phyloP scores from a whole-genome alignment of 2,888 invertebrate species.

The Priocnemis perturbator region DNA sequence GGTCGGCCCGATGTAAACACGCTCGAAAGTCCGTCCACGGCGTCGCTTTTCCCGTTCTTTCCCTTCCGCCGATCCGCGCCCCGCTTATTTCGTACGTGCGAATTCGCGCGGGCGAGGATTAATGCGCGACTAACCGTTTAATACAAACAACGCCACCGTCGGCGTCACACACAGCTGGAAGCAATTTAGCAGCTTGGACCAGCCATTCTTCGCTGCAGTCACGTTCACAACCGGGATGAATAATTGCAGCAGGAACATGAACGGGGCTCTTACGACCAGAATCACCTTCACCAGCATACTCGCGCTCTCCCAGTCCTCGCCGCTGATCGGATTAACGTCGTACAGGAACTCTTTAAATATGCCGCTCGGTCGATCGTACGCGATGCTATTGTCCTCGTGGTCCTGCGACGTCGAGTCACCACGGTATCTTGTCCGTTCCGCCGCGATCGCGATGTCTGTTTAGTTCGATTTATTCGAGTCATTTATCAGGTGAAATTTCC shows the following conservation, averaged over 20 bases:
- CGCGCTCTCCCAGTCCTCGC: constrained; percentile 72
- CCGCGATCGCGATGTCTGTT: constrained; percentile 68
- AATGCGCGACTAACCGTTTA: constrained; percentile 60
- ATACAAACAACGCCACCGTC: constrained; percentile 70
- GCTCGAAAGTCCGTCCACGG: neutral
- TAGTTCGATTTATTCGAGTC: constrained; percentile 13
- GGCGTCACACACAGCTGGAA: constrained; percentile 77
- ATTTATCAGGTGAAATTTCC: too few species aligned
- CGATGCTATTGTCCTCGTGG: neutral
- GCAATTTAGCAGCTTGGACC: constrained; percentile 79
- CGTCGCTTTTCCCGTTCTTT: too few species aligned
- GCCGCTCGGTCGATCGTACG: constrained; percentile 53
- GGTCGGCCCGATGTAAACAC: neutral
- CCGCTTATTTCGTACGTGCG: too few species aligned
- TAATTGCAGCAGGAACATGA: constrained; percentile 76
- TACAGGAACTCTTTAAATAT: constrained; percentile 68
- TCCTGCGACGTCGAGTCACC: neutral
- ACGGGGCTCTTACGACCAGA: constrained; percentile 76
- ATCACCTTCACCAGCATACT: constrained; percentile 66
- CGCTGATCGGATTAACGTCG: constrained; percentile 68
- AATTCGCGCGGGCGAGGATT: constrained; percentile 13
- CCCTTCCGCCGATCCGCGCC: too few species aligned
- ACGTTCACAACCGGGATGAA: constrained; percentile 79
- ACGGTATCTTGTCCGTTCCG: constrained; percentile 48
- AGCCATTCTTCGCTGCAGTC: constrained; percentile 76